phyloP scores from a whole-genome alignment of 2,888 invertebrate species.

The Dugesia japonica region DNA sequence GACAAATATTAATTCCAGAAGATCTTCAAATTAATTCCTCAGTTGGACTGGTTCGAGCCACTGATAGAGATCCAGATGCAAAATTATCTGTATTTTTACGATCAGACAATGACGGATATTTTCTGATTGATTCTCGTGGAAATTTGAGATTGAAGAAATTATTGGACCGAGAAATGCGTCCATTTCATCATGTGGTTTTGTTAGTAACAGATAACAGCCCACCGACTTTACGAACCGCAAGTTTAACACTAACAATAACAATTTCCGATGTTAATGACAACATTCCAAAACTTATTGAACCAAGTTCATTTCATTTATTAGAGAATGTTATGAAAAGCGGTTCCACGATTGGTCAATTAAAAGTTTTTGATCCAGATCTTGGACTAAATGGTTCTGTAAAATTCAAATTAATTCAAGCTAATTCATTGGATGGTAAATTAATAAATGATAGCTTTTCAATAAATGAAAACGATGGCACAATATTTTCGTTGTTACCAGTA shows the following conservation, averaged over 20 bases:
- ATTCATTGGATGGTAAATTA: not conserved
- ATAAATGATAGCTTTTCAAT: not conserved
- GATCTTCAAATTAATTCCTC: not conserved
- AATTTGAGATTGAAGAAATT: not conserved
- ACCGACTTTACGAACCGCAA: not conserved
- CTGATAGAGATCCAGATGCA: not conserved
- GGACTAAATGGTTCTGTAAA: not conserved
- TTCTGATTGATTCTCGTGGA: not conserved
- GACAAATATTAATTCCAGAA: not conserved
- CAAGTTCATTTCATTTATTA: not conserved
- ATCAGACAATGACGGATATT: not conserved
- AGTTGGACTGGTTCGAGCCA: not conserved
- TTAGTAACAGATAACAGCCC: not conserved
- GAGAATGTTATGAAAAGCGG: not conserved
- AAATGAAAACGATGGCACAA: not conserved
- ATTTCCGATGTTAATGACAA: not conserved
- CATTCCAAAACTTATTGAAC: not conserved
- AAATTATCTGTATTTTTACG: not conserved
- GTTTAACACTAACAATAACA: not conserved
- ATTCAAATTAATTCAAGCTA: not conserved
- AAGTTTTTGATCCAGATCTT: not conserved
- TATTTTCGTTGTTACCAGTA: not conserved
- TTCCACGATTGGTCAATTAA: not conserved
- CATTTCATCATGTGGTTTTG: not conserved
- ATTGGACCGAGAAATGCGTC: not conserved